Base-by-base conservation (phyloP, 2,113 vertebrate genomes). In the Myxocyprinus asiaticus region DNA sequence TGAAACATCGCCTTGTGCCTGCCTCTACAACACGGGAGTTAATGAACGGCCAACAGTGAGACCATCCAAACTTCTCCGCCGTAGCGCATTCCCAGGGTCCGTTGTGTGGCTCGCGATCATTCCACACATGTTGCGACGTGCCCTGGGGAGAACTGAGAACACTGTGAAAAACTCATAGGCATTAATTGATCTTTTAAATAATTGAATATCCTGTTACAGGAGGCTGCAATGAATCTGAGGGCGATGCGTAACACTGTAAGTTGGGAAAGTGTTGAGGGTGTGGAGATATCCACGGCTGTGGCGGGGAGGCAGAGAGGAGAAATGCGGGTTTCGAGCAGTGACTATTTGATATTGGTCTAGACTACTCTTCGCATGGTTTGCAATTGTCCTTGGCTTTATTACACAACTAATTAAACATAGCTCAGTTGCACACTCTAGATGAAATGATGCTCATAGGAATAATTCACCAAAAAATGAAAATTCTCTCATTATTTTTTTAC, bases 381-480 rank as follows among this genome's bases (percentile, higher is more conserved):
- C 45, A 84, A 85, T 87, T 33, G 22, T 33, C 1, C 22, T 33
- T 33, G 22, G 88, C 85, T 87, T 86, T 85, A 84, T 89, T 88
- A 87, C 76, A 88, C 56, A 67, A 81, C 86, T 87, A 88, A 91
- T 91, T 91, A 89, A 91, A 88, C 87, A 89, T 74, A 53, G 77
- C 79, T 85, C 86, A 84, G 87, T 33, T 87, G 85, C 88, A 84
- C 80, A 48, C 59, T 11, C 81, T 73, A 82, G 84, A 88, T 85
- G 22, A 33, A 33, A 33, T 33, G 3, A 33, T 33, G 22, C 22
- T 33, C 3, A 33, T 33, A 33, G 22, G n/a, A n/a, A n/a, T n/a
- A n/a, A n/a, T n/a, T n/a, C n/a, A n/a, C n/a, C n/a, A n/a, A n/a
- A n/a, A n/a, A n/a, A n/a, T n/a, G n/a, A n/a, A n/a, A n/a, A n/a